These are phyloP conservation scores for Cosmopolites sordidus DNA, from an alignment of 2,888 invertebrate species.

Conservation along the genomic window DNA sequence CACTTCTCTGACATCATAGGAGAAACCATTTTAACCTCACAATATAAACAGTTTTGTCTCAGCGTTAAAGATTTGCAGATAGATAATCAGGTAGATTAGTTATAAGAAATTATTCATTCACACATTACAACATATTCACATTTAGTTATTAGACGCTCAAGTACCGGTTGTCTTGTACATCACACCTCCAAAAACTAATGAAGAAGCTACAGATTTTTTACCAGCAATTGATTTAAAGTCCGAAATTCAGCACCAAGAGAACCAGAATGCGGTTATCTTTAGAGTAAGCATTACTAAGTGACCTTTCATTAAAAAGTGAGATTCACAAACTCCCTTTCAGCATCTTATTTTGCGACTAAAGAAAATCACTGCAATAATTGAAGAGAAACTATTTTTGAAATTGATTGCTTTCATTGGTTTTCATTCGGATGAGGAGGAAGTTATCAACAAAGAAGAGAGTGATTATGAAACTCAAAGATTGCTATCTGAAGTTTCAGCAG, in stretches of 20 bases:
- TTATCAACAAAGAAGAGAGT: slow-evolving; percentile 60
- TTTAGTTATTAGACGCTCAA: slow-evolving; percentile 80
- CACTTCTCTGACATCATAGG: slow-evolving; percentile 62
- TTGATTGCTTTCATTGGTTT: slow-evolving; percentile 59
- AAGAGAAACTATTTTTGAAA: slow-evolving; percentile 78
- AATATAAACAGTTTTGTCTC: slow-evolving; percentile 60
- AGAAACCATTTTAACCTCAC: slow-evolving; percentile 55
- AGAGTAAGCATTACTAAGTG: slow-evolving; percentile 57
- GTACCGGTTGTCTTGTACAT: slow-evolving; percentile 82
- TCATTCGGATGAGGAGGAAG: slow-evolving; percentile 54
- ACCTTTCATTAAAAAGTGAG: no score
- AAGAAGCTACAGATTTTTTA: slow-evolving; percentile 50
- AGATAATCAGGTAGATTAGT: slow-evolving; percentile 73
- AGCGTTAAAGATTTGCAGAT: slow-evolving; percentile 78
- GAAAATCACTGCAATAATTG: slow-evolving; percentile 79
- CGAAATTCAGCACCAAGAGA: slow-evolving; percentile 64
- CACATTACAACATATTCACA: no score
- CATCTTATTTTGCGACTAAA: slow-evolving; percentile 77
- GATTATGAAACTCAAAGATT: slow-evolving; percentile 78
- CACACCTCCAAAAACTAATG: slow-evolving; percentile 49
- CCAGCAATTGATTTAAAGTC: slow-evolving; percentile 78
- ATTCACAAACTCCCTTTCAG: slow-evolving; percentile 40
- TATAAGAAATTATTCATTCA: slow-evolving; percentile 8
- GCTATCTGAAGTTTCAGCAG: slow-evolving; percentile 73
- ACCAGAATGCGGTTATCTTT: slow-evolving; percentile 77